A percentile compares a stretch with the other conserved stretches of the same genome.
These are phyloP conservation scores for Lordiphosa clarofinis DNA, from an alignment of 1,140 invertebrate species.

Conservation along the genomic window DNA sequence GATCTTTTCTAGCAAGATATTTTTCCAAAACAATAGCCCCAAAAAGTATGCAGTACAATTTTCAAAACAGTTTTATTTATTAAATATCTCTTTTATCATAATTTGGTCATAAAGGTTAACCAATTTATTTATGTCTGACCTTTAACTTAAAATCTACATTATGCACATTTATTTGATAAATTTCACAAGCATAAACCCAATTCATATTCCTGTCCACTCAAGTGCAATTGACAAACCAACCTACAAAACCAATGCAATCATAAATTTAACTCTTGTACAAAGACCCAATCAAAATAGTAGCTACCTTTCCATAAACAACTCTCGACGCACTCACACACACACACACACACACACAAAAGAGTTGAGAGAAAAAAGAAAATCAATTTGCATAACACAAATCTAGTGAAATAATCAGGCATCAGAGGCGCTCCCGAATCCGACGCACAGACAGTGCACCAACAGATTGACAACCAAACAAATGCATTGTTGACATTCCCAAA, in stretches of 20 bases:
- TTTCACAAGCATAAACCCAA: slow-evolving; percentile 2
- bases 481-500: slow-evolving; percentile 60
- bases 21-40: too few relatives aligned
- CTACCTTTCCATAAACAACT: slow-evolving; percentile 52
- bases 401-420: slow-evolving; percentile 62
- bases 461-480: slow-evolving; percentile 58
- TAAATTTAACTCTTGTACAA: slow-evolving; percentile 42
- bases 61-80: too few relatives aligned
- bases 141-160: too few relatives aligned
- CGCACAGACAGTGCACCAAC: slow-evolving; percentile 39
- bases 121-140: too few relatives aligned
- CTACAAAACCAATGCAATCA: slow-evolving; percentile 13
- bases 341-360: slow-evolving; percentile 16
- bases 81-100: too few relatives aligned
- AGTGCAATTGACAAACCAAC: slow-evolving; percentile 19
- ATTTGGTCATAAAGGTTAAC: too few relatives aligned
- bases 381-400: slow-evolving; percentile 72
- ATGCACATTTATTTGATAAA: too few relatives aligned
- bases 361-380: slow-evolving; percentile 53
- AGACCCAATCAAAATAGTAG: slow-evolving; percentile 43
- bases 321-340: slow-evolving; percentile 21
- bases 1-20: too few relatives aligned
- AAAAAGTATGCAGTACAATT: too few relatives aligned
- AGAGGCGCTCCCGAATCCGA: slow-evolving; percentile 19
- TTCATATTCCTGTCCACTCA: slow-evolving; percentile 10